Evolutionary conservation across 2,888 invertebrate species (phyloP).

Genomic region (Tachina fera): DNA sequence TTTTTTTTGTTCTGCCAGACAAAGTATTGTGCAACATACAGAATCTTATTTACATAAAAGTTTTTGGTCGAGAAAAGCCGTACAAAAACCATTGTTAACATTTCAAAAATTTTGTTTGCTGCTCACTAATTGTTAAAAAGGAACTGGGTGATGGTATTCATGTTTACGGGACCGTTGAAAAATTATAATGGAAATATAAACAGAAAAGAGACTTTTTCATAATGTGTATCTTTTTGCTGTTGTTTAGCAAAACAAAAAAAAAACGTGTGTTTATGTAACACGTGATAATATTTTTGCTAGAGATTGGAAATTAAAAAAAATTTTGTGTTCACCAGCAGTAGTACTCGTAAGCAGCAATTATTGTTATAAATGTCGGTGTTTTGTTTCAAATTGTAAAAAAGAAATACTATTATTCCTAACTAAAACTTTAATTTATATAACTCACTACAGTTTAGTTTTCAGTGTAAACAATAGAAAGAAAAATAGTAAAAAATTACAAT

Average conservation of each 20-base stretch:
- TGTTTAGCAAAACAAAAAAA: not conserved
- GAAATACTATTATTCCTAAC: no score
- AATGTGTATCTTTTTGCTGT: constrained; percentile 16
- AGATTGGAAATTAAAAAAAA: not conserved
- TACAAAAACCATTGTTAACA: constrained; percentile 54
- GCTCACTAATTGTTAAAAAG: constrained; percentile 57
- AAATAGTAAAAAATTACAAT: no score
- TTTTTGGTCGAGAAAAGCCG: constrained; percentile 43
- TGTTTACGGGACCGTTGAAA: constrained; percentile 63
- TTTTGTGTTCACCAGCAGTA: not conserved
- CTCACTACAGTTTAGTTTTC: no score
- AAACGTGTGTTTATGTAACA: not conserved
- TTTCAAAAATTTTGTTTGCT: constrained; percentile 27
- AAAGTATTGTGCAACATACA: constrained; percentile 53
- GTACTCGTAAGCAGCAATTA: no score
- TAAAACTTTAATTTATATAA: no score
- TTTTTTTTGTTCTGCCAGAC: constrained; percentile 47
- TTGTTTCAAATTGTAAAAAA: no score
- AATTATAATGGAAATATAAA: constrained; percentile 24
- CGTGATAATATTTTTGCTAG: not conserved
- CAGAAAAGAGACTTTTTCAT: not conserved
- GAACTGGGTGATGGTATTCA: constrained; percentile 61
- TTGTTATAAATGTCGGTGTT: no score
- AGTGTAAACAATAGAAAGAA: no score
- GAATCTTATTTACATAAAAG: constrained; percentile 60